A percentile compares a stretch with the other conserved stretches of the same genome.
phyloP scores from a whole-genome alignment of 2,113 vertebrate genomes.

The Symphodus melops region DNA sequence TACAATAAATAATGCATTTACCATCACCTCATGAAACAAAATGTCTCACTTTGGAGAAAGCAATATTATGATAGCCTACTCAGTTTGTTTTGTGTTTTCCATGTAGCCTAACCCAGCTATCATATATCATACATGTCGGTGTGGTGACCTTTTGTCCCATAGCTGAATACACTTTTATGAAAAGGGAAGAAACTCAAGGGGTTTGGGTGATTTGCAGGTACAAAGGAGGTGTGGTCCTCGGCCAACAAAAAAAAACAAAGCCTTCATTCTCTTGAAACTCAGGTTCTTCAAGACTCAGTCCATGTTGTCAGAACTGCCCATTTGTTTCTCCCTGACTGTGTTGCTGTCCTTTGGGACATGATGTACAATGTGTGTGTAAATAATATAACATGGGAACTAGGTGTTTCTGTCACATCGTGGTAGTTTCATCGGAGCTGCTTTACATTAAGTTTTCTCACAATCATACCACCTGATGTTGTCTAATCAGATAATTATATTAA shows the following conservation, averaged over 20 bases:
- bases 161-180: not conserved
- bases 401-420: not conserved
- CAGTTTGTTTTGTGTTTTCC: not conserved
- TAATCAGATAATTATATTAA: not conserved
- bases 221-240: constrained; percentile 1
- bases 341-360: not conserved
- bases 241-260: constrained; percentile 29
- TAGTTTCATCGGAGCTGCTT: not conserved
- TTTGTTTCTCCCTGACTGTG: not conserved
- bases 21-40: not conserved
- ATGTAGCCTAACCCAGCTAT: not conserved
- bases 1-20: not conserved
- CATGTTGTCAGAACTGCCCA: not conserved
- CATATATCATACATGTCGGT: not conserved
- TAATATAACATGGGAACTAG: constrained; percentile 36
- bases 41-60: not conserved
- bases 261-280: constrained; percentile 13
- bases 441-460: not conserved
- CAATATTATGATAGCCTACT: not conserved
- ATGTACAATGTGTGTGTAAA: constrained; percentile 3
- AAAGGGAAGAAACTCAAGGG: not conserved
- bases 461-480: not conserved
- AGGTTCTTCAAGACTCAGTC: not conserved
- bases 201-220: not conserved
- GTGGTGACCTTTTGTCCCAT: not conserved